Evolutionary conservation across 2,113 vertebrate genomes (phyloP), one percentile per base, ranked within the genome.

Genomic region (Laticauda colubrina): DNA sequence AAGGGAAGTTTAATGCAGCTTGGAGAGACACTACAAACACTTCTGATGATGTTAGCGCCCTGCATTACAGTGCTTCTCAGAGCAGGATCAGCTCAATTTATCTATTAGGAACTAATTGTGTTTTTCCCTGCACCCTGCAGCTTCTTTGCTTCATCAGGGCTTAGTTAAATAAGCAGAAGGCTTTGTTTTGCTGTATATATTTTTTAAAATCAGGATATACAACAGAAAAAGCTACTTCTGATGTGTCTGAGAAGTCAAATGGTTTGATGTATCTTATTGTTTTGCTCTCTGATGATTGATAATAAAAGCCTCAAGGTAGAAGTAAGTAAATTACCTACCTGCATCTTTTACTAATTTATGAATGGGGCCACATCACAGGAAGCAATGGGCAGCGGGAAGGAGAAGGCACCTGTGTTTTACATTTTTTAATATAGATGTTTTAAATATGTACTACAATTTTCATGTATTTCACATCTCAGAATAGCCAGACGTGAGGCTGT

Each of bases 1-100:
- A 94, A 87, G 39, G 0, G 89, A 91, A 94, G 86, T 69, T 94
- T 86, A 95, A 93, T 91, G 55, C 89, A 34, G 11, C 48, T 92
- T 54, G 53, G 94, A 93, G 89, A 91, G 91, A 95, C 92, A 93
- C 94, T 43, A 57, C 51, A 3, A 92, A 23, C 89, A 90, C 88
- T 89, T 48, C 59, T 94, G 86, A 94, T 56, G 81, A 88, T 88
- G 59, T 26, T 86, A 89, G 91, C 12, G 90, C 91, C 89, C 90
- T 11, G 56, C 90, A 56, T 91, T 90, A n/a, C 8, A 23, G 87
- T 85, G 18, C n/a, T 85, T 95, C 0, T 92, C 90, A 91, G 93
- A 90, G 12, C 45, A 61, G 12, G 6, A 2, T 88, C 85, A n/a
- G 43, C 53, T 53, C 55, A 92, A 85, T 56, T 57, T 89, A 64